Conservation (phyloP, 2,888 invertebrate genomes). For the Callyntrura guangdongensis region DNA sequence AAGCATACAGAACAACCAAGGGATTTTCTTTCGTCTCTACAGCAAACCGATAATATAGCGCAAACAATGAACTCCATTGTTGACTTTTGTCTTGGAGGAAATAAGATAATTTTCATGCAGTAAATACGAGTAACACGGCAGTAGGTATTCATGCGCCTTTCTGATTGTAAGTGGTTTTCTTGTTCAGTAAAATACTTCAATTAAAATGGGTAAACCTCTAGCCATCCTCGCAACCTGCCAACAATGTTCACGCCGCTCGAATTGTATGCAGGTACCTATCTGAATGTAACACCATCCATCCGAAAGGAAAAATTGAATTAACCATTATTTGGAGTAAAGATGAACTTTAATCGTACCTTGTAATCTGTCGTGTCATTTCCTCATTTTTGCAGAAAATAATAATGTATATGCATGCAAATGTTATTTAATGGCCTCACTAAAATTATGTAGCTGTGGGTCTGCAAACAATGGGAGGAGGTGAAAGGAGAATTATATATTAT, state of each 20-base stretch:
- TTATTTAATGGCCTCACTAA: slow-evolving; percentile 28
- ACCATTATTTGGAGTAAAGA: too few species aligned
- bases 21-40: too few species aligned
- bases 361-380: slow-evolving; percentile 28
- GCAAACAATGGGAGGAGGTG: slow-evolving; percentile 65
- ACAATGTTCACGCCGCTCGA: too few species aligned
- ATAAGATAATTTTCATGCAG: neutral
- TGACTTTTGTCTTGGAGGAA: slow-evolving; percentile 20
- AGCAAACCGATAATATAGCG: too few species aligned
- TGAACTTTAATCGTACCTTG: neutral
- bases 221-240: too few species aligned
- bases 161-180: slow-evolving; percentile 18
- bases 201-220: slow-evolving; percentile 24
- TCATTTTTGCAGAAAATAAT: slow-evolving; percentile 28
- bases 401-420: slow-evolving; percentile 13
- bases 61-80: slow-evolving; percentile 36
- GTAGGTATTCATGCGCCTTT: neutral
- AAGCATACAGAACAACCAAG: too few species aligned
- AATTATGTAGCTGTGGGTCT: neutral
- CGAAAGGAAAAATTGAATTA: too few species aligned
- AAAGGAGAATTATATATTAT: slow-evolving; percentile 53
- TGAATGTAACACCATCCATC: too few species aligned
- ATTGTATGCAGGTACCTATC: too few species aligned
- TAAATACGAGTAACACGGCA: neutral
- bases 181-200: slow-evolving; percentile 24